Conservation (phyloP, 2,888 invertebrate species). For the Gordius sp. region DNA sequence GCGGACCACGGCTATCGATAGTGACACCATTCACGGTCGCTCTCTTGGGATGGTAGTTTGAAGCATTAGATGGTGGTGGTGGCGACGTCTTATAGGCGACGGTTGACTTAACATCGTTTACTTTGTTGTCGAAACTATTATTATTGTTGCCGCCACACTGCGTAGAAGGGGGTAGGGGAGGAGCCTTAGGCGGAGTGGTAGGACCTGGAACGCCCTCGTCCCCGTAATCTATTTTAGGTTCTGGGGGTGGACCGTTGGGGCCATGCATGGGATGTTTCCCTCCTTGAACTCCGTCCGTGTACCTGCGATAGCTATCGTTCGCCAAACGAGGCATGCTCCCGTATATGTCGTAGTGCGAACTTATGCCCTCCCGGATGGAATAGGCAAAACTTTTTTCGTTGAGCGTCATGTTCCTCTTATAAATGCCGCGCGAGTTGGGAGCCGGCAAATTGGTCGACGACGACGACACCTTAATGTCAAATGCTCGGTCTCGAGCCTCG, state of each 20-base stretch:
- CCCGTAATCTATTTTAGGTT: conserved; percentile 9
- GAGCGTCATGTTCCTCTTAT: neutral
- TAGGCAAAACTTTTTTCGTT: conserved; percentile 11
- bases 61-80: too few species aligned
- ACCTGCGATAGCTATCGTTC: neutral
- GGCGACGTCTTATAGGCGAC: too few species aligned
- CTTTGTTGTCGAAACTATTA: too few species aligned
- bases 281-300: neutral
- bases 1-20: too few species aligned
- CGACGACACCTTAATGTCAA: too few species aligned
- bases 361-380: neutral
- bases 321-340: neutral
- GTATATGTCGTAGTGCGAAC: conserved; percentile 8
- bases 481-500: too few species aligned
- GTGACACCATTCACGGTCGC: too few species aligned
- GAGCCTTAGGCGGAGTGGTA: neutral
- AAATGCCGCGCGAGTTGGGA: neutral
- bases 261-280: neutral
- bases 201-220: neutral
- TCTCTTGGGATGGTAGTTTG: too few species aligned
- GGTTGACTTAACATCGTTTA: too few species aligned
- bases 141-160: too few species aligned
- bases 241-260: neutral
- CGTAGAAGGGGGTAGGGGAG: neutral
- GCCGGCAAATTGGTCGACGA: too few species aligned